Evolutionary conservation across 2,797 vertebrate genomes (phyloP).

Genomic region (Acomys russatus): DNA sequence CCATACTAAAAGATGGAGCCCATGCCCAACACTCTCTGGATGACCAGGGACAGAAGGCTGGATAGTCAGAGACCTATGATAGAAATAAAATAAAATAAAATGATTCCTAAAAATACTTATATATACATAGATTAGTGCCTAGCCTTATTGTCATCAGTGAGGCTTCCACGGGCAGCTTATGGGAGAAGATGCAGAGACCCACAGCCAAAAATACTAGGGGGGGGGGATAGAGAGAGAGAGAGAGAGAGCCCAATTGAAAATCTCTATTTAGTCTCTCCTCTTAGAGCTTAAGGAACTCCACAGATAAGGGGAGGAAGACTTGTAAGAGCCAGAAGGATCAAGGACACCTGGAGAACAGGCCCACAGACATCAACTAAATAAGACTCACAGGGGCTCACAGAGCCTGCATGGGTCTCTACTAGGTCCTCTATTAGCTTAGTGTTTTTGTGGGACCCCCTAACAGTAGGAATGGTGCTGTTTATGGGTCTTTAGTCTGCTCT

Average conservation of each 20-base stretch:
- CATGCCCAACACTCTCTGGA: too few relatives aligned
- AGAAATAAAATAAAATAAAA: background rate
- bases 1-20: background rate
- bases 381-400: background rate
- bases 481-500: background rate
- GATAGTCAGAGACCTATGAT: background rate
- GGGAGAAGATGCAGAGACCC: background rate
- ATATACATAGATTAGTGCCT: background rate
- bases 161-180: background rate
- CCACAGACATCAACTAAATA: background rate
- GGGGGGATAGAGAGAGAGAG: too few relatives aligned
- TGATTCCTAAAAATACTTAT: background rate
- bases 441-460: background rate
- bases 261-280: background rate
- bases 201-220: background rate
- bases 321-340: background rate
- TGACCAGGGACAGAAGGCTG: background rate
- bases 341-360: background rate
- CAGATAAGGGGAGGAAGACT: background rate
- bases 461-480: background rate
- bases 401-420: background rate
- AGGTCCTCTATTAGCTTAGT: background rate
- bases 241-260: background rate
- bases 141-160: background rate
- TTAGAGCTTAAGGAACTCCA: background rate